A percentile compares a stretch with the other conserved stretches of the same genome.
These are phyloP conservation scores for Corvus moneduloides DNA, from an alignment of 2,113 vertebrate species.

Conservation along the genomic window DNA sequence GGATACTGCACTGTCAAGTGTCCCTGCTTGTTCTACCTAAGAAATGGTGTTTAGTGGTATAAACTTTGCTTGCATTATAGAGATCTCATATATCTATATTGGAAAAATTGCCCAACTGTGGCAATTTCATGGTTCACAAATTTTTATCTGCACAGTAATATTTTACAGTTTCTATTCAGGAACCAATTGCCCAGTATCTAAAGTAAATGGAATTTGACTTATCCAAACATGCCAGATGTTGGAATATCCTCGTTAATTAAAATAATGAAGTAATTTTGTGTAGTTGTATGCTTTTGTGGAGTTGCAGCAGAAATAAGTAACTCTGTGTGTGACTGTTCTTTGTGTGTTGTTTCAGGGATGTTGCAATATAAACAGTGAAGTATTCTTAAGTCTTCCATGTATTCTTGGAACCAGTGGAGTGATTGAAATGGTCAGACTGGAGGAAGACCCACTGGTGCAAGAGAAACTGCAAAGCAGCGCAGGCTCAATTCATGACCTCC, in stretches of 20 bases:
- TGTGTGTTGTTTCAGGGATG: conserved; percentile 76
- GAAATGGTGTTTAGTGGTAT: neutral
- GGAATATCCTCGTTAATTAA: neutral
- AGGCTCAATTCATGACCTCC: conserved; percentile 78
- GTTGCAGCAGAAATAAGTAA: neutral
- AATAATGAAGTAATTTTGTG: neutral
- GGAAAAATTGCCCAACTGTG: neutral
- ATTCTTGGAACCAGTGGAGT: conserved; percentile 82
- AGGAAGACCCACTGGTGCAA: conserved; percentile 72
- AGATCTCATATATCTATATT: neutral
- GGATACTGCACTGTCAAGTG: neutral
- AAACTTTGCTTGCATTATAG: neutral
- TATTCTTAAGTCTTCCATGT: conserved; percentile 93
- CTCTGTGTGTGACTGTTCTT: neutral
- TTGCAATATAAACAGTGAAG: conserved; percentile 82
- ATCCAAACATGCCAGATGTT: neutral
- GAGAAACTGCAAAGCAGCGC: conserved; percentile 81
- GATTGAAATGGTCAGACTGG: conserved; percentile 74
- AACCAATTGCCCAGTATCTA: neutral
- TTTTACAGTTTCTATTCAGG: neutral
- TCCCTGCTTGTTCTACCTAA: neutral
- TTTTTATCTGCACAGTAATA: neutral
- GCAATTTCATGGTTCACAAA: neutral
- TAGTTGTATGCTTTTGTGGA: neutral
- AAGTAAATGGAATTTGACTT: neutral